Conservation (phyloP, 2,888 invertebrate species). For the Melinaea menophilus region DNA sequence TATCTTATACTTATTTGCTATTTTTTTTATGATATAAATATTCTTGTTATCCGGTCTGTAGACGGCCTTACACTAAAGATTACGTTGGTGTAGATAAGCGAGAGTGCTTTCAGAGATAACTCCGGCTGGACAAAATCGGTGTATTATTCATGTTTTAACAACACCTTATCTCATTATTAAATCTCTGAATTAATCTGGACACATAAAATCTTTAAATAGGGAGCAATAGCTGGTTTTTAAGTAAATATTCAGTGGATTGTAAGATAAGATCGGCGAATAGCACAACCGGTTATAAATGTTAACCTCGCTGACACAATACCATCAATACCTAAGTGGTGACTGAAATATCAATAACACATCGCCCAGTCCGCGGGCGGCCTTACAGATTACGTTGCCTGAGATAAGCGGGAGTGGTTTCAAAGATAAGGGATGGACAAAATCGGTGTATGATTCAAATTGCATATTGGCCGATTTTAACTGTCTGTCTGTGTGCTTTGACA, state of each 20-base stretch:
- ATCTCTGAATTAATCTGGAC: conserved; percentile 6
- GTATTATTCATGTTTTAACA: conserved; percentile 8
- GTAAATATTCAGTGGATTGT: no score
- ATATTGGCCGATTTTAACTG: conserved; percentile 12
- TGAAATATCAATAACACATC: neutral
- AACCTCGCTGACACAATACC: neutral
- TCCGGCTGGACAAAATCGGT: neutral
- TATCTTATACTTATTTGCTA: neutral
- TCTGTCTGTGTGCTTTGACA: conserved; percentile 14
- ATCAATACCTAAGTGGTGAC: neutral
- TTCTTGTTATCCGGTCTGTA: neutral
- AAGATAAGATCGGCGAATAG: no score
- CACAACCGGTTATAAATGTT: neutral
- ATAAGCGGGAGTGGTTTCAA: conserved; percentile 61
- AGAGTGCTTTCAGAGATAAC: conserved; percentile 44
- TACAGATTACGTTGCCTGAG: conserved; percentile 47
- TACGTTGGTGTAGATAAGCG: conserved; percentile 42
- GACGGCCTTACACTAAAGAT: conserved; percentile 31
- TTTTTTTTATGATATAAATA: neutral
- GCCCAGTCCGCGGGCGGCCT: conserved; percentile 33
- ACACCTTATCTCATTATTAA: conserved; percentile 6
- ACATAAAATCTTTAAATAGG: conserved; percentile 1
- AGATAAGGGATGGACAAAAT: conserved; percentile 52
- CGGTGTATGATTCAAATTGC: conserved; percentile 58
- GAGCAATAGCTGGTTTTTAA: neutral